phyloP scores from a whole-genome alignment of 2,797 vertebrate genomes.

The Podarcis lilfordi region DNA sequence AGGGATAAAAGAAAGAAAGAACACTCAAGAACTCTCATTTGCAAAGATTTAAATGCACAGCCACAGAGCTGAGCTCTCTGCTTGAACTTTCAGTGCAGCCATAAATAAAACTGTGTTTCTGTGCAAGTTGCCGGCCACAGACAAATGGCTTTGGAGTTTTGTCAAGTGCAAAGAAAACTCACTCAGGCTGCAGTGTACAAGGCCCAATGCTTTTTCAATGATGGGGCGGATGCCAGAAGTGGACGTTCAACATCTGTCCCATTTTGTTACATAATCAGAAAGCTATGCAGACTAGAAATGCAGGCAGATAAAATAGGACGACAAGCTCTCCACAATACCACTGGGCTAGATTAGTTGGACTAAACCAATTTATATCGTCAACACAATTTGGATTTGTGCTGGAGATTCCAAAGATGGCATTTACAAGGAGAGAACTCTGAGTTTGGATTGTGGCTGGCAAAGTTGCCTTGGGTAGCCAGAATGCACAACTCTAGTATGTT shows the following conservation, averaged over 20 bases:
- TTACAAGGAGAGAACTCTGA: background rate
- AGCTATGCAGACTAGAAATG: conserved; percentile 1
- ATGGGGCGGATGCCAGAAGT: conserved; percentile 2
- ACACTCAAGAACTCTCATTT: background rate
- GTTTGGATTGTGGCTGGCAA: background rate
- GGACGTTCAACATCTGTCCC: conserved; percentile 14
- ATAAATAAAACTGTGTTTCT: conserved; percentile 24
- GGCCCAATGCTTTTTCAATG: background rate
- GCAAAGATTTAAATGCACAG: background rate
- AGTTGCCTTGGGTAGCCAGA: background rate
- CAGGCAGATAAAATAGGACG: background rate
- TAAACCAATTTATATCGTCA: background rate
- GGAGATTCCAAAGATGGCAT: background rate
- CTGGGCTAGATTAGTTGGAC: background rate
- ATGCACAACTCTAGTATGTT: background rate
- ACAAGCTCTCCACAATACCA: background rate
- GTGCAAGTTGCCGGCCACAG: background rate
- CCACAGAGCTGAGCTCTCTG: background rate
- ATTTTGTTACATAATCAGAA: conserved; percentile 5
- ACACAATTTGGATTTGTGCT: background rate
- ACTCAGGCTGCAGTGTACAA: background rate
- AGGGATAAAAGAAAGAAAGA: background rate
- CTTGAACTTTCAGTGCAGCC: background rate
- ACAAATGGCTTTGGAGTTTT: conserved; percentile 14
- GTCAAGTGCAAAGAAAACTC: conserved; percentile 20